Evolutionary conservation across 2,113 vertebrate genomes (phyloP).

Genomic region (Apus apus): DNA sequence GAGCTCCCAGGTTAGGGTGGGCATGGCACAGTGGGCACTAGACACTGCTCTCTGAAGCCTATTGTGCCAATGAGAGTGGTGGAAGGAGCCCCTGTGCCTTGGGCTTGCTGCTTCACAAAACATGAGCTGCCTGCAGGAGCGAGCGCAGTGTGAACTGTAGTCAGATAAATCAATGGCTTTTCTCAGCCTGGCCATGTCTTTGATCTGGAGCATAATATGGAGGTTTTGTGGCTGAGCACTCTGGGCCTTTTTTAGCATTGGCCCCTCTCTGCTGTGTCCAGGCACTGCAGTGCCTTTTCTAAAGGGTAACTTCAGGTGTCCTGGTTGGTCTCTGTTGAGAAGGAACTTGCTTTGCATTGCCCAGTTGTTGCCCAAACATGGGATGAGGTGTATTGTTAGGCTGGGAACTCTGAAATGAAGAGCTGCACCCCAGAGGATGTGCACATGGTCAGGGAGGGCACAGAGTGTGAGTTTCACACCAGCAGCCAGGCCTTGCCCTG

Average conservation of each 20-base stretch:
- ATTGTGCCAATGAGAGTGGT: fast-evolving
- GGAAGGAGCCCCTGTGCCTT: not conserved
- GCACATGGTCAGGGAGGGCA: not conserved
- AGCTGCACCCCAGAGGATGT: not conserved
- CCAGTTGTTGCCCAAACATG: fast-evolving
- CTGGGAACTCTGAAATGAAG: not conserved
- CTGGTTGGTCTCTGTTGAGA: not conserved
- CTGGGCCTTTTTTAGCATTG: not conserved
- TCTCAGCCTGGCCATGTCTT: not conserved
- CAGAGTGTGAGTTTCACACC: fast-evolving
- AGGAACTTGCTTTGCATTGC: not conserved
- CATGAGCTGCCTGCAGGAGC: not conserved
- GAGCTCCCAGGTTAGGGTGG: fast-evolving
- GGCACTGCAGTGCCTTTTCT: not conserved
- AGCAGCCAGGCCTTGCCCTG: not conserved
- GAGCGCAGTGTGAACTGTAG: not conserved
- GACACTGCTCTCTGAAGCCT: not conserved
- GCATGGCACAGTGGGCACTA: not conserved
- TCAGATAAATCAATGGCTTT: fast-evolving
- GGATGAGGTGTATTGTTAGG: not conserved
- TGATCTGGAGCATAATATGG: fast-evolving
- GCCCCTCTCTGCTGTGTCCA: not conserved
- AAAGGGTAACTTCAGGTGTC: not conserved
- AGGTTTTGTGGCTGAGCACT: not conserved
- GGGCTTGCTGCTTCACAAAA: not conserved